These are phyloP conservation scores for Popillia japonica DNA, from an alignment of 1,140 invertebrate species.

Conservation along the genomic window DNA sequence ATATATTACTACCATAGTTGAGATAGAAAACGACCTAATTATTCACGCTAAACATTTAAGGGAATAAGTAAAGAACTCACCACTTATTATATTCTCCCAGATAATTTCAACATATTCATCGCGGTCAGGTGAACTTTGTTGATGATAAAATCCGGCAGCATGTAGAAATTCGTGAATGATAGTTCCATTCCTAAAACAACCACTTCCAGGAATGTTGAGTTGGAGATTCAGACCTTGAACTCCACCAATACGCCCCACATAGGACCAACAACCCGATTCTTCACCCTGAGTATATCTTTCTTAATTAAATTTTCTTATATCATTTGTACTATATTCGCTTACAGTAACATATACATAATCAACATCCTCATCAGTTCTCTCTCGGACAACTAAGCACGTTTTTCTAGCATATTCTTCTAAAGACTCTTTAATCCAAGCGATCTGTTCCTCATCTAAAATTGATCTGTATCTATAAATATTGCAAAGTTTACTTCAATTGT, in stretches of 20 bases:
- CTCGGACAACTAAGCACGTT: constrained; percentile 14
- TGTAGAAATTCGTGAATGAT: constrained; percentile 32
- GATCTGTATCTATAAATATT: neutral
- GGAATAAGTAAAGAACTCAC: neutral
- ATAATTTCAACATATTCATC: constrained; percentile 18
- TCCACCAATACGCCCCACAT: neutral
- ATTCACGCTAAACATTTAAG: too few relatives aligned
- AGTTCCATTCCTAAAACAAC: neutral
- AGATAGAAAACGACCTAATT: too few relatives aligned
- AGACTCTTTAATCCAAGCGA: neutral
- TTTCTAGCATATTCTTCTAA: constrained; percentile 22
- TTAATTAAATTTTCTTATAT: neutral
- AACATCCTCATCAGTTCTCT: neutral
- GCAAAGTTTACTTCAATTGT: neutral
- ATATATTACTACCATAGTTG: too few relatives aligned
- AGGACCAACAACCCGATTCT: neutral
- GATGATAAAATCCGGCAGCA: constrained; percentile 6
- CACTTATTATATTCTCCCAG: neutral
- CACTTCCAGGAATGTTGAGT: neutral
- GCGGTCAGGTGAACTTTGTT: neutral
- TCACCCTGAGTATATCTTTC: neutral
- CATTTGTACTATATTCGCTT: neutral
- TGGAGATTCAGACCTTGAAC: neutral
- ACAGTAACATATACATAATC: constrained; percentile 36
- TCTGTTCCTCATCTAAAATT: too few relatives aligned